Conservation (phyloP, 1,140 invertebrate species). For the Trachelipus rathkii region DNA sequence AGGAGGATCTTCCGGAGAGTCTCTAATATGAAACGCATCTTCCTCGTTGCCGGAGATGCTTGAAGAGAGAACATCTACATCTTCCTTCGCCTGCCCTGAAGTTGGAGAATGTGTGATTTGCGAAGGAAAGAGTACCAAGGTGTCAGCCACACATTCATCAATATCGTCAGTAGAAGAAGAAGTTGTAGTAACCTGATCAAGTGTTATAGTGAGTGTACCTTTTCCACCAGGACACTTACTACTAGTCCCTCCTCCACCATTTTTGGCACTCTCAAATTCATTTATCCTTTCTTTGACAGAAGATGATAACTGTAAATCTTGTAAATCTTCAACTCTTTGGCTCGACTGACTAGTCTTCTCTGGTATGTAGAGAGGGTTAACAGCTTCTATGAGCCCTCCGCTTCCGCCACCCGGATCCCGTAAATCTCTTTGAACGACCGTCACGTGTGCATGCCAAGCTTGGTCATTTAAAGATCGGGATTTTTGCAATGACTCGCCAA, state of each 20-base stretch:
- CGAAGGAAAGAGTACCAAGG: too few relatives aligned
- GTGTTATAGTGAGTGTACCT: not conserved
- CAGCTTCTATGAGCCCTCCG: conserved; percentile 34
- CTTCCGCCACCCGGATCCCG: conserved; percentile 13
- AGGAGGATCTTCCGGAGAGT: too few relatives aligned
- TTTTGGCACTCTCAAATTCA: conserved; percentile 46
- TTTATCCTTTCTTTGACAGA: conserved; percentile 49
- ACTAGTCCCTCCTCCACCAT: not conserved
- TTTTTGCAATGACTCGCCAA: conserved; percentile 33
- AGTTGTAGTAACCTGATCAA: conserved; percentile 31
- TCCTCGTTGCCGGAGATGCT: too few relatives aligned
- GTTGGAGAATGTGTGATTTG: too few relatives aligned
- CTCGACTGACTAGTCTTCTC: conserved; percentile 12
- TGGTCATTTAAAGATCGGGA: conserved; percentile 38
- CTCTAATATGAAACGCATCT: too few relatives aligned
- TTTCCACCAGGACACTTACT: not conserved
- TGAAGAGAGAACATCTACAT: too few relatives aligned
- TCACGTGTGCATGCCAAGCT: conserved; percentile 37
- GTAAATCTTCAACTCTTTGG: conserved; percentile 26
- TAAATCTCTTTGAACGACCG: conserved; percentile 31
- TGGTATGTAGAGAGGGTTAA: conserved; percentile 35
- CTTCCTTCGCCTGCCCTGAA: too few relatives aligned
- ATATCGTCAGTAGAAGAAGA: conserved; percentile 17
- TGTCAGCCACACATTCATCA: too few relatives aligned
- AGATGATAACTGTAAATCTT: conserved; percentile 43